Conservation (phyloP, 1,140 invertebrate species). For the Sycobia sp. region DNA sequence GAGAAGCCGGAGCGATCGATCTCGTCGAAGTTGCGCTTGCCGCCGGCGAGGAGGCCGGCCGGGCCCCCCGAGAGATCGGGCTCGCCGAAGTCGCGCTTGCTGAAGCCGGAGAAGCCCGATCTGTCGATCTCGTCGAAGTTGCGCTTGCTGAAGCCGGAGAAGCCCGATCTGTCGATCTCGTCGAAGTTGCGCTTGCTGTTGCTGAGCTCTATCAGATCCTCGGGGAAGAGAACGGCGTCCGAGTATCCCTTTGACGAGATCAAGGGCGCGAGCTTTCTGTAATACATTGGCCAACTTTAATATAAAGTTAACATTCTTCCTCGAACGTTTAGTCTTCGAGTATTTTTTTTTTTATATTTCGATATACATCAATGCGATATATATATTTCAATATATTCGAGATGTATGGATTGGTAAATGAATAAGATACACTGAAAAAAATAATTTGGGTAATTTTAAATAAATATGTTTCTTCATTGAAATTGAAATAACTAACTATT, state of each 20-base stretch:
- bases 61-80: conserved; percentile 55
- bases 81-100: conserved; percentile 66
- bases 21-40: conserved; percentile 59
- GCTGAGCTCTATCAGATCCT: neutral
- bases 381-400: neutral
- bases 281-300: neutral
- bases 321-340: no score
- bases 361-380: neutral
- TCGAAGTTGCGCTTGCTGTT: conserved; percentile 58
- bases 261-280: neutral
- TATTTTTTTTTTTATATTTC: neutral
- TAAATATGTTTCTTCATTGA: no score
- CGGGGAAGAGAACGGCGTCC: conserved; percentile 6
- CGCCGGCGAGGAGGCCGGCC: conserved; percentile 44
- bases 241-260: neutral
- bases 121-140: conserved; percentile 67
- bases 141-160: conserved; percentile 54
- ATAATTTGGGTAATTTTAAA: no score
- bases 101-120: conserved; percentile 50
- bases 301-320: no score
- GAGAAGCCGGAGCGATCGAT: conserved; percentile 53
- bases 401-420: neutral
- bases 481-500: no score
- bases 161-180: conserved; percentile 57
- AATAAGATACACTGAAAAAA: no score